phyloP scores from a whole-genome alignment of 2,888 invertebrate species.

The Heliconius hortense region DNA sequence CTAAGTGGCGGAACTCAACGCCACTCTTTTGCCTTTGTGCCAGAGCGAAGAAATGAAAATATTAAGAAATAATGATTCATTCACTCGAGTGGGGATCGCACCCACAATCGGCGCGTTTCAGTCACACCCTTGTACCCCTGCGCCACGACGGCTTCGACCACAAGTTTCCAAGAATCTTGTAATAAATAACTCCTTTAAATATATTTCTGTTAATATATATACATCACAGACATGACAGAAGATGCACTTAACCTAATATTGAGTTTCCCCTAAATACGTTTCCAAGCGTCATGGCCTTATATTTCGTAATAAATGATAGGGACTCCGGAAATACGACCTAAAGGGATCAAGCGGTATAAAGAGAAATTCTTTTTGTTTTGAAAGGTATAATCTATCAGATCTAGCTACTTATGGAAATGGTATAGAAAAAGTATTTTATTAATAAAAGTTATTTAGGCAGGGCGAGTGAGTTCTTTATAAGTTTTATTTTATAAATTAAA shows the following conservation, averaged over 20 bases:
- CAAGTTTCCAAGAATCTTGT: neutral
- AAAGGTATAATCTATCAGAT: slow-evolving; percentile 32
- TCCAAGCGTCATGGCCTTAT: slow-evolving; percentile 58
- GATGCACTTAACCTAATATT: slow-evolving; percentile 33
- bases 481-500: neutral
- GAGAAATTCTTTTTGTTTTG: slow-evolving; percentile 39
- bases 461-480: neutral
- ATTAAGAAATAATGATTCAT: too few species aligned
- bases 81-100: too few species aligned
- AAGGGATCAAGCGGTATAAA: slow-evolving; percentile 53
- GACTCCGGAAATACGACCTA: slow-evolving; percentile 51
- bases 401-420: slow-evolving; percentile 3
- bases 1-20: too few species aligned
- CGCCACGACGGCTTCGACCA: too few species aligned
- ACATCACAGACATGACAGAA: slow-evolving; percentile 18
- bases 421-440: neutral
- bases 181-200: neutral
- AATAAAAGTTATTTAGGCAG: neutral
- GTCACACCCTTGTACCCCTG: too few species aligned
- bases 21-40: too few species aligned
- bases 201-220: neutral
- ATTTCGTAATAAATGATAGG: slow-evolving; percentile 65
- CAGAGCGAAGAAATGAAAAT: too few species aligned
- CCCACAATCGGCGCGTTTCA: too few species aligned
- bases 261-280: slow-evolving; percentile 46